phyloP scores from a whole-genome alignment of 1,140 invertebrate genomes.

The Tetranychus urticae region DNA sequence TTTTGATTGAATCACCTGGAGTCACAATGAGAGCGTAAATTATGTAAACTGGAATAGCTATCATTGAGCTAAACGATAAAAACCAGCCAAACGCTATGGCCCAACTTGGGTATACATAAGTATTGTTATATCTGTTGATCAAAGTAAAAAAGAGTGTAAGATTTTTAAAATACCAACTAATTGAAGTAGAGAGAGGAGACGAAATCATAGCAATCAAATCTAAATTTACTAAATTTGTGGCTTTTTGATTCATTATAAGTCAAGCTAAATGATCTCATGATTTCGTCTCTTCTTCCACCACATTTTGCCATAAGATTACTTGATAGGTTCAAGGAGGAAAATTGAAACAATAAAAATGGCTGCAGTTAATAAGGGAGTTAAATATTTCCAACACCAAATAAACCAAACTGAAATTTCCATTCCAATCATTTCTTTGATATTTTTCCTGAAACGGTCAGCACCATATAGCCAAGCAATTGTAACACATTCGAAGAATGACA shows the following conservation, averaged over 20 bases:
- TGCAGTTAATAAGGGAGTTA: slow-evolving; percentile 26
- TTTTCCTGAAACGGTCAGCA: slow-evolving; percentile 35
- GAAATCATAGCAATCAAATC: background rate
- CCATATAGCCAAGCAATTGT: slow-evolving; percentile 51
- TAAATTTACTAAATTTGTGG: background rate
- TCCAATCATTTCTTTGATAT: slow-evolving; percentile 29
- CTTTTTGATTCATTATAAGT: slow-evolving; percentile 24
- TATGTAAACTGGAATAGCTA: slow-evolving; percentile 32
- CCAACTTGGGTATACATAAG: slow-evolving; percentile 33
- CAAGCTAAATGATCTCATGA: slow-evolving; percentile 31
- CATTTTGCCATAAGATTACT: slow-evolving; percentile 21
- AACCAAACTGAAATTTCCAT: slow-evolving; percentile 23
- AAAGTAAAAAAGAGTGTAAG: too few relatives aligned
- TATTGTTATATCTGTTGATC: slow-evolving; percentile 20
- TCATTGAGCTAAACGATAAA: slow-evolving; percentile 30
- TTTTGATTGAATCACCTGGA: slow-evolving; percentile 19
- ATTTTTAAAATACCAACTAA: too few relatives aligned
- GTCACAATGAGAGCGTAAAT: slow-evolving; percentile 24
- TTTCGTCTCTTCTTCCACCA: slow-evolving; percentile 9
- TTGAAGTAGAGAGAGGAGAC: too few relatives aligned
- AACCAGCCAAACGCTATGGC: slow-evolving; percentile 34
- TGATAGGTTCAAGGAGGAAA: background rate
- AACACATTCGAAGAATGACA: slow-evolving; percentile 44
- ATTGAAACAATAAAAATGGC: slow-evolving; percentile 38
- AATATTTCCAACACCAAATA: slow-evolving; percentile 28